These are phyloP conservation scores for Chirona hameri DNA, from an alignment of 2,888 invertebrate species.

Conservation along the genomic window DNA sequence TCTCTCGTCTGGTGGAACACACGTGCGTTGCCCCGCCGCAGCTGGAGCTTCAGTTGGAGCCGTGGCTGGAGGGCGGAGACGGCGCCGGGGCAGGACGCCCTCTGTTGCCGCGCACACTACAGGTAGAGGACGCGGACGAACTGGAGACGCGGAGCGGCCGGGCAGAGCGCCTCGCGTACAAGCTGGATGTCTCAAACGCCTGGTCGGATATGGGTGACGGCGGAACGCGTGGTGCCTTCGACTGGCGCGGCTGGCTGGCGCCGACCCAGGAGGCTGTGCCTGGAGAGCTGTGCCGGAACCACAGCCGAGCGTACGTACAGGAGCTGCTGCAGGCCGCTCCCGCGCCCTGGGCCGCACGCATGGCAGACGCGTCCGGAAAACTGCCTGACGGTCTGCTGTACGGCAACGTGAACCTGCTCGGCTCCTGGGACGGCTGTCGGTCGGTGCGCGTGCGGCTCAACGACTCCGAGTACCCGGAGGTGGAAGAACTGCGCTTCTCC, in stretches of 20 bases:
- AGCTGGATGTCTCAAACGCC: background rate
- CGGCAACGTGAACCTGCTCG: background rate
- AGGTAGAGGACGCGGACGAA: background rate
- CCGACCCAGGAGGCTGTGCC: background rate
- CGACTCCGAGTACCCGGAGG: background rate
- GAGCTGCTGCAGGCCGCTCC: background rate
- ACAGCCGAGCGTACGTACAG: background rate
- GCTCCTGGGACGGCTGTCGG: slow-evolving; percentile 3
- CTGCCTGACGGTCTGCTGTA: slow-evolving; percentile 23
- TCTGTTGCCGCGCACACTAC: background rate
- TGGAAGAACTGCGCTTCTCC: background rate
- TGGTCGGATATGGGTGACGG: background rate
- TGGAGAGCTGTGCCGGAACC: background rate
- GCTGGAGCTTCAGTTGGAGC: background rate
- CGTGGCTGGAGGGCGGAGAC: background rate
- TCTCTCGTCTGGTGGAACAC: background rate
- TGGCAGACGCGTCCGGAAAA: slow-evolving; percentile 10
- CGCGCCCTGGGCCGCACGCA: background rate
- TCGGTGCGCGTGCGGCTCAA: background rate
- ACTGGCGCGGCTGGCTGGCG: background rate
- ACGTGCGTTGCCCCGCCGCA: background rate
- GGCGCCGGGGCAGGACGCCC: background rate
- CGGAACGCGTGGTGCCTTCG: background rate
- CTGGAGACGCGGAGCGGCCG: background rate
- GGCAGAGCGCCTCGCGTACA: background rate